Conservation (phyloP, 2,888 invertebrate genomes). For the Iselma pallidipennis region DNA sequence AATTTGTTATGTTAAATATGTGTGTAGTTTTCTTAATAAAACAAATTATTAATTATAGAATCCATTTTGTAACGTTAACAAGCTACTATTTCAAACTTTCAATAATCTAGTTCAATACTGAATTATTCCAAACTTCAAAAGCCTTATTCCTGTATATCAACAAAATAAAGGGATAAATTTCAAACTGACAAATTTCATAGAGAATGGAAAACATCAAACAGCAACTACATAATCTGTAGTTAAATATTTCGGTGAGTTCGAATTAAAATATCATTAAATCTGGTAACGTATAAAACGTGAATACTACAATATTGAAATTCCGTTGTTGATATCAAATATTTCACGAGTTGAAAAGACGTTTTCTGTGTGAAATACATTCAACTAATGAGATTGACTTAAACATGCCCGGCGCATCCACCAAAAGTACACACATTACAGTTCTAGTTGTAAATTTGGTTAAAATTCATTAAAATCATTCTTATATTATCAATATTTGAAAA, state of each 20-base stretch:
- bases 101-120: neutral
- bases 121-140: neutral
- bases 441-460: too few relatives aligned
- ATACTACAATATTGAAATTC: neutral
- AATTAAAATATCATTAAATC: neutral
- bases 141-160: too few relatives aligned
- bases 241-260: neutral
- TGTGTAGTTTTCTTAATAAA: neutral
- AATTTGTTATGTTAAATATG: too few relatives aligned
- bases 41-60: neutral
- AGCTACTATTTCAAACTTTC: neutral
- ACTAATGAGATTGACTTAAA: too few relatives aligned
- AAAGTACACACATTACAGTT: too few relatives aligned
- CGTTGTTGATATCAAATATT: neutral
- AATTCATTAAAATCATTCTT: too few relatives aligned
- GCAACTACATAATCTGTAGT: too few relatives aligned
- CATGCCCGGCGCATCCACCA: neutral
- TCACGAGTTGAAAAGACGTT: neutral
- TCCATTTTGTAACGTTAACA: neutral
- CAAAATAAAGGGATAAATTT: neutral
- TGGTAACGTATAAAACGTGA: neutral
- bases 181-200: neutral
- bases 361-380: too few relatives aligned
- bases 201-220: neutral
- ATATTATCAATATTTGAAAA: too few relatives aligned